Percentiles rank a stretch among this genome's conserved stretches.
Conservation (phyloP, 2,888 invertebrate genomes). For the Entomobrya proxima region DNA sequence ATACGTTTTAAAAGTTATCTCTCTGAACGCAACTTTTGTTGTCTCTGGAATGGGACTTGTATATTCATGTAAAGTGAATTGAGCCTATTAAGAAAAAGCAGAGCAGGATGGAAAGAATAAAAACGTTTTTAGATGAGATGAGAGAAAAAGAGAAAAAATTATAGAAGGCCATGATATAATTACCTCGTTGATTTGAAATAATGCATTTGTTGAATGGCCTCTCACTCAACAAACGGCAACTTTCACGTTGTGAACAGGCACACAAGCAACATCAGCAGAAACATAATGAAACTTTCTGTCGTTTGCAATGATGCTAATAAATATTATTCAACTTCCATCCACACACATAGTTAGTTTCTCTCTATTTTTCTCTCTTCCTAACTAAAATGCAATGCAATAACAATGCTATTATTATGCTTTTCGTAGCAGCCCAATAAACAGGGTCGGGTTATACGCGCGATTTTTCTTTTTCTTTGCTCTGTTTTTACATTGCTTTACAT, state of each 20-base stretch:
- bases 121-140: background rate
- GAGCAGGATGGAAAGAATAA: conserved; percentile 13
- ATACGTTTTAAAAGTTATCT: conserved; percentile 42
- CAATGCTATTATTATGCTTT: conserved; percentile 4
- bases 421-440: conserved; percentile 7
- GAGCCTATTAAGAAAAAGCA: conserved; percentile 11
- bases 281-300: conserved; percentile 62
- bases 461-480: background rate
- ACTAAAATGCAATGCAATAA: conserved; percentile 6
- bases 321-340: conserved; percentile 59
- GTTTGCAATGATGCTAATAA: conserved; percentile 64
- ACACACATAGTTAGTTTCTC: conserved; percentile 38
- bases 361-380: background rate
- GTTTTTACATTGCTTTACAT: conserved; percentile 44
- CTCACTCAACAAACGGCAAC: conserved; percentile 39
- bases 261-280: conserved; percentile 36
- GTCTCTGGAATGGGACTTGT: background rate
- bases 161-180: conserved; percentile 46
- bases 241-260: background rate
- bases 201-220: conserved; percentile 54
- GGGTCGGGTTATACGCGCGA: background rate
- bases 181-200: conserved; percentile 62
- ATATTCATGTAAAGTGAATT: conserved; percentile 24
- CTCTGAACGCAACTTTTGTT: background rate
- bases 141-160: background rate